Conservation (phyloP, 2,797 vertebrate species). For the Clarias pachynema region DNA sequence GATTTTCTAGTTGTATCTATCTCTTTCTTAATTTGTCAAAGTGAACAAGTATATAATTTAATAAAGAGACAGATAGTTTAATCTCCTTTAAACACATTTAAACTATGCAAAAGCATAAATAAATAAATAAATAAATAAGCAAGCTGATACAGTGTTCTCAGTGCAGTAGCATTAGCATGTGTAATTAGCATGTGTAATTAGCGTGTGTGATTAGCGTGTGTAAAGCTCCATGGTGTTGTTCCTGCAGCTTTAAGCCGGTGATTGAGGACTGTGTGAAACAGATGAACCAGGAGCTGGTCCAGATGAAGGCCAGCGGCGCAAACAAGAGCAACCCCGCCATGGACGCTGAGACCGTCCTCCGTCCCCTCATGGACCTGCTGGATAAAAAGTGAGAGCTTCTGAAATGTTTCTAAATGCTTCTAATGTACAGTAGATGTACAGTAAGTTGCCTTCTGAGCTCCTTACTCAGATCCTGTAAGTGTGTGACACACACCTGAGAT, state of each 20-base stretch:
- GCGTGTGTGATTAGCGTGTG: not conserved
- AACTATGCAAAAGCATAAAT: not conserved
- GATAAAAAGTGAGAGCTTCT: slow-evolving; percentile 89
- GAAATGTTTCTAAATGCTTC: too few relatives aligned
- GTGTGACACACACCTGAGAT: not conserved
- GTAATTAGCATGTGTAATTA: not conserved
- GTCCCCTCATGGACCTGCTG: slow-evolving; percentile 95
- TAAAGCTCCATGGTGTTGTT: not conserved
- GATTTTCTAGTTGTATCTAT: not conserved
- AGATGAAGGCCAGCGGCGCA: slow-evolving; percentile 82
- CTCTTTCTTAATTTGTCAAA: not conserved
- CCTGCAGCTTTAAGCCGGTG: slow-evolving; percentile 85
- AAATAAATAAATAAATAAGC: not conserved
- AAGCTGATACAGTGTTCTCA: too few relatives aligned
- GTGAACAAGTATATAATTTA: not conserved
- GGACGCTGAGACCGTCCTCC: slow-evolving; percentile 91
- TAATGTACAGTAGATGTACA: too few relatives aligned
- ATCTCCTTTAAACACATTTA: not conserved
- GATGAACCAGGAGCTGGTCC: slow-evolving; percentile 91
- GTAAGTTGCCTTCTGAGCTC: not conserved
- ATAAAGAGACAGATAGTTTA: not conserved
- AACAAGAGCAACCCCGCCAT: slow-evolving; percentile 87
- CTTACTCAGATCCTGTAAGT: not conserved
- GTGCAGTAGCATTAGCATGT: not conserved
- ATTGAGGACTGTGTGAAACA: slow-evolving; percentile 94